Evolutionary conservation across 1,140 invertebrate species (phyloP), one percentile per base, ranked within the genome.

Genomic region (Drosophila kikkawai): DNA sequence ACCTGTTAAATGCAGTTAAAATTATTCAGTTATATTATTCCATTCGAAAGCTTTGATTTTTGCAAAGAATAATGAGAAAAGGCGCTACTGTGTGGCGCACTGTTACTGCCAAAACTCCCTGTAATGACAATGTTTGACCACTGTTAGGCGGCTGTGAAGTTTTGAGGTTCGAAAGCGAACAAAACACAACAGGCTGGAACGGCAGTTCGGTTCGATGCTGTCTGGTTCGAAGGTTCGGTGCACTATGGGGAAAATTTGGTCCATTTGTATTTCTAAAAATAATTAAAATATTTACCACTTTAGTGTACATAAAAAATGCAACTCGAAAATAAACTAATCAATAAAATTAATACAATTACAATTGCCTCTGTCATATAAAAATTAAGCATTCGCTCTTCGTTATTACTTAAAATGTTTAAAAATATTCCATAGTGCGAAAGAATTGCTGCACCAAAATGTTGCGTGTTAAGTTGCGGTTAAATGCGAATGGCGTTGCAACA

Each of bases 151-250:
- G 51, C 34, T 19, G 34, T 8, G 51, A 37, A 26, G 53, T 59
- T 51, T 7, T 15, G 9, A 47, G n/a, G 65, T 66, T 68, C 65
- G 65, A 36, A 17, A 68, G n/a, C 61, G 45, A 67, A 68, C 65
- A 50, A 47, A 66, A 66, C 64, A 66, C 64, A 66, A 65, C 63
- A 60, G 4, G 56, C n/a, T 65, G 17, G 29, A 61, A n/a, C 29
- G 26, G 13, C 15, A 22, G 17, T 22, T 60, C 7, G 61, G 17
- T 22, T 66, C n/a, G 39, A 17, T 15, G 39, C n/a, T 12, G 37
- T 22, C 15, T 26, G 26, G 9, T 41, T 13, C 17, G 7, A 44
- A 36, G 15, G 37, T 61, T 64, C 9, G 26, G 15, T 32, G 53
- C 34, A 55, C 51, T 6, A 15, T 55, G 34, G 51, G 12, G 17